Base-by-base conservation (phyloP, 23 tunicate species). In the Phallusia fumigata region DNA sequence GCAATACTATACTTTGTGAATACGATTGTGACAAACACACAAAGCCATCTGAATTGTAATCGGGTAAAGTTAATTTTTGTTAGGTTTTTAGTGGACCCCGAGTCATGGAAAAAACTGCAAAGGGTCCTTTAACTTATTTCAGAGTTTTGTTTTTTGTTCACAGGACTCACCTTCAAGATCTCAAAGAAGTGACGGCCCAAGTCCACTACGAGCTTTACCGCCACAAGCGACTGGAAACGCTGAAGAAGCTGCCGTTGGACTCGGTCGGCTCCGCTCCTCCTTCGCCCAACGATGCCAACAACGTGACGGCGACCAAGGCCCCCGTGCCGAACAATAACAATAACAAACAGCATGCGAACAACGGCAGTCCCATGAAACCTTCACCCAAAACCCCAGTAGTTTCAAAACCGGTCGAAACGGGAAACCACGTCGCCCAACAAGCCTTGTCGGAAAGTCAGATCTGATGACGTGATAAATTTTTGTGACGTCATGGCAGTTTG, bases 131-230 rank as follows among this genome's bases (percentile, higher is more conserved):
- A 19, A 73, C 19, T 28, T 64, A 24, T 83, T 36, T 83, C 32
- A 77, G 16, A 18, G 24, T 64, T n/a, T n/a, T n/a, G n/a, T n/a
- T n/a, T n/a, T 30, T 79, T 79, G 2, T 65, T 72, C 82, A 31
- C 79, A 94, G 98, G 47, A 94, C 98, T 3, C 89, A 94, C 75
- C 89, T 94, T 58, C 99, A 95, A 87, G 99, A 95, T 76, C 78
- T 95, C 58, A 90, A 90, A 81, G 99, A 95, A 49, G 92, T 92
- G 34, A 95, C 99, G 0, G 91, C 99, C 2, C 92, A 90, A 76
- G 95, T 95, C 53, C 95, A 95, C 87, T 95, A 95, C 89, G 99
- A 95, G 77, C 31, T 84, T 3, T 95, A 90, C 87, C 90, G 99
- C 31, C 95, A 90, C 83, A 84, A 82, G 69, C 88, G 92, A 21